Base-by-base conservation (phyloP, 2,888 invertebrate species). In the Hemicrepidius hirtus region DNA sequence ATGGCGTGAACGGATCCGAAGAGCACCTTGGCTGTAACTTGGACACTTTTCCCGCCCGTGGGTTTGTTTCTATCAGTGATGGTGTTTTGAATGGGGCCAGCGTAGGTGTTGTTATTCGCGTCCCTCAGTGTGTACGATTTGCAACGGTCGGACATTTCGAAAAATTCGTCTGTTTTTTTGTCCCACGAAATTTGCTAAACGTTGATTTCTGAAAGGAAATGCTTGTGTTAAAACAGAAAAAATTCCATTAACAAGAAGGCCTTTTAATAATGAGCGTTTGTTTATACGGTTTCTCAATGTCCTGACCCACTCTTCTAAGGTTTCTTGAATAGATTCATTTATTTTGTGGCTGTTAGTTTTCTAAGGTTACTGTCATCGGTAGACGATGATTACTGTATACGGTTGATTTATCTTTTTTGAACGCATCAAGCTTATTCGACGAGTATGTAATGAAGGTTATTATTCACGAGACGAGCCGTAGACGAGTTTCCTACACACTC, bases 11-110 rank as follows among this genome's bases (percentile, higher is more conserved):
- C 92, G 80, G 92, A 91, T 74, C 92, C 92, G 85, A 93, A 92
- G 85, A 93, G 89, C 76, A 93, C 92, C 88, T 93, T 93, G 84
- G 93, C 92, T 79, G 92, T 92, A 84, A 93, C 90, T 87, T 93
- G 90, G 85, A 86, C 85, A 32, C 79, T 79, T 67, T 82, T 82
- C 66, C 62, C 75, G 18, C 78, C 79, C 65, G 79, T 79, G 10
- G 80, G 77, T 70, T 79, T 80, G 75, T 77, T 78, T 64, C 76
- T 76, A 20, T 81, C 79, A 20, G 78, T 74, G 46, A 75, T 74
- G 63, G 77, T 77, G 59, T 72, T 77, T 60, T 77, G 77, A 55
- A 81, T 77, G 13, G 83, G 79, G 32, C 87, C 86, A 73, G 88
- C 86, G 76, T 90, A 90, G 82, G 89, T 89, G 85, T 89, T 90